Evolutionary conservation across 2,797 vertebrate species (phyloP).

Genomic region (Knipowitschia caucasica): DNA sequence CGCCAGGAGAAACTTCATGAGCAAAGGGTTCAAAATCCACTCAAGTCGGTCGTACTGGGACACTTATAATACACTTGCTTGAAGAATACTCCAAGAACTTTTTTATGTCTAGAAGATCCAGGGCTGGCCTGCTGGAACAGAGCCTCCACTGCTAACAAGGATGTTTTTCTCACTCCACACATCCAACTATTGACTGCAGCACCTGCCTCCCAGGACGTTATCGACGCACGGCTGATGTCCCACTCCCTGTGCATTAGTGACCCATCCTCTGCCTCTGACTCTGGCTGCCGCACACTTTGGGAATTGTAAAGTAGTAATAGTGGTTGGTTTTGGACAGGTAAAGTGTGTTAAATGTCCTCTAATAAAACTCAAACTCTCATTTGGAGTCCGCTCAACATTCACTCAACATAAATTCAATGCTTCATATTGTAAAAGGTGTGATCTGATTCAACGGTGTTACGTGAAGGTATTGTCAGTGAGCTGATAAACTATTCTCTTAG

Average conservation of each 20-base stretch:
- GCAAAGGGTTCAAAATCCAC: slow-evolving; percentile 15
- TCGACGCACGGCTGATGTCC: slow-evolving; percentile 23
- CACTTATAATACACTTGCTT: neutral
- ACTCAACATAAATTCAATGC: slow-evolving; percentile 70
- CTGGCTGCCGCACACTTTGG: slow-evolving; percentile 1
- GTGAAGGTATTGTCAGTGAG: slow-evolving; percentile 33
- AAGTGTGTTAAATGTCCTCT: slow-evolving; percentile 19
- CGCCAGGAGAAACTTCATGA: slow-evolving; percentile 21
- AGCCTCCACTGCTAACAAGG: slow-evolving; percentile 16
- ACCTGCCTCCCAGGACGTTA: slow-evolving; percentile 28
- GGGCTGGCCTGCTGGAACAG: slow-evolving; percentile 9
- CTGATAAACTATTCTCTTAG: slow-evolving; percentile 23
- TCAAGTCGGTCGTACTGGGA: neutral
- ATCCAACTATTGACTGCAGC: slow-evolving; percentile 36
- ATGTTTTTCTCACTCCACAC: slow-evolving; percentile 38
- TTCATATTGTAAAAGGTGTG: slow-evolving; percentile 33
- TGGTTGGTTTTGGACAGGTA: slow-evolving; percentile 17
- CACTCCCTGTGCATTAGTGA: slow-evolving; percentile 17
- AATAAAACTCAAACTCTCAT: slow-evolving; percentile 55
- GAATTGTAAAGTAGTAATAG: slow-evolving; percentile 12
- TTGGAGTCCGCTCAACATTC: slow-evolving; percentile 40
- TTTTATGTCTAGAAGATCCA: neutral
- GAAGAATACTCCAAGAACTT: neutral
- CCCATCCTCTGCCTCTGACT: slow-evolving; percentile 4
- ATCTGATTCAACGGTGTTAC: slow-evolving; percentile 5